These are phyloP conservation scores for Drosophila paranaensis DNA, from an alignment of 2,888 invertebrate genomes.

Conservation along the genomic window DNA sequence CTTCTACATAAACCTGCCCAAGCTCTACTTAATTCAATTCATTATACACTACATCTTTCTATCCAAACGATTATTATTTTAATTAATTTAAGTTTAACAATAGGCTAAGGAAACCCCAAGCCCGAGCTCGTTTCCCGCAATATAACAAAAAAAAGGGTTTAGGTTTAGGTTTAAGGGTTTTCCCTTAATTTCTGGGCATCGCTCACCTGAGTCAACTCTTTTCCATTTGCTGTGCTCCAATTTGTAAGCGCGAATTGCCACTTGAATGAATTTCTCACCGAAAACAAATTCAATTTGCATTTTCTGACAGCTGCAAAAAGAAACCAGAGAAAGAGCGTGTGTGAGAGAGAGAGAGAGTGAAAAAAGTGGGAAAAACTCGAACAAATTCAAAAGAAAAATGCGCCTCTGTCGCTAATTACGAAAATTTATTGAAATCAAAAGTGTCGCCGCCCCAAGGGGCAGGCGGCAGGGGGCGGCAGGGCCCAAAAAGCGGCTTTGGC, in stretches of 20 bases:
- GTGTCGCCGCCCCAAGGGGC: slow-evolving; percentile 57
- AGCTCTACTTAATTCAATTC: background rate
- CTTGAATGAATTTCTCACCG: slow-evolving; percentile 56
- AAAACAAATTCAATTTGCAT: slow-evolving; percentile 71
- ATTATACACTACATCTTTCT: background rate
- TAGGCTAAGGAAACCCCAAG: background rate
- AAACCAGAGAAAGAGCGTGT: slow-evolving; percentile 13
- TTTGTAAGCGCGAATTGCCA: slow-evolving; percentile 53
- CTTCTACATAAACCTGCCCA: background rate
- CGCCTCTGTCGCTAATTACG: slow-evolving; percentile 73
- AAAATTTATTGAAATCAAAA: slow-evolving; percentile 78
- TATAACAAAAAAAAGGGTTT: slow-evolving; percentile 23
- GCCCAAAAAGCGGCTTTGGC: slow-evolving; percentile 47
- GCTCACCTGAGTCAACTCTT: slow-evolving; percentile 55
- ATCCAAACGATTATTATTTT: slow-evolving; percentile 1
- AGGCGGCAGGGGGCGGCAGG: background rate
- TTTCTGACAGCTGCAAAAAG: slow-evolving; percentile 50
- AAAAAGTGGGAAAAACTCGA: slow-evolving; percentile 3
- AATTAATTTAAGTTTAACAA: slow-evolving; percentile 16
- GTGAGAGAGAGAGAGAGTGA: background rate
- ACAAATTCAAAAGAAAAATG: slow-evolving; percentile 58
- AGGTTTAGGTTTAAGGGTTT: background rate
- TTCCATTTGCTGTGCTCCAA: slow-evolving; percentile 32
- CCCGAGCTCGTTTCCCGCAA: background rate
- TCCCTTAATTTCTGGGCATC: slow-evolving; percentile 34